These are phyloP conservation scores for Drosophila borborema DNA, from an alignment of 2,888 invertebrate species.

Conservation along the genomic window DNA sequence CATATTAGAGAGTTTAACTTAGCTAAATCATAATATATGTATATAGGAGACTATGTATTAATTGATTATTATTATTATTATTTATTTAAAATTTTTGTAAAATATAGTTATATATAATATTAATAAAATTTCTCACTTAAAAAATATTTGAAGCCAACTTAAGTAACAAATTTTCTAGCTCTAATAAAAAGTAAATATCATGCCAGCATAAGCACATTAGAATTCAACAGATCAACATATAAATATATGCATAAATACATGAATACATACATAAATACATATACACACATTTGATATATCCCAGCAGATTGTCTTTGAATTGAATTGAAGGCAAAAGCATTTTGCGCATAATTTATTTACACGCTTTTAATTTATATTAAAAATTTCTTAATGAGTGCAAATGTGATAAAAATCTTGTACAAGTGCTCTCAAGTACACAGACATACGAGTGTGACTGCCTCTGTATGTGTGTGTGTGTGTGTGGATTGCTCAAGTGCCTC, in stretches of 20 bases:
- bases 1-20: no score
- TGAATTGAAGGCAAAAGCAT: slow-evolving; percentile 53
- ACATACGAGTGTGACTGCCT: background rate
- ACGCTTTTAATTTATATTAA: slow-evolving; percentile 77
- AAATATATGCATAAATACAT: no score
- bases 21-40: no score
- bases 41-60: background rate
- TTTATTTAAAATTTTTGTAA: background rate
- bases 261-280: no score
- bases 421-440: slow-evolving; percentile 44
- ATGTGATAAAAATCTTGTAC: slow-evolving; percentile 70
- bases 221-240: background rate
- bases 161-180: background rate
- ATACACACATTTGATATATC: background rate
- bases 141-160: background rate
- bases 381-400: slow-evolving; percentile 73
- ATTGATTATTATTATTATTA: no score
- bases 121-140: background rate
- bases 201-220: background rate
- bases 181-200: background rate
- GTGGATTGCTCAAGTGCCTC: slow-evolving; percentile 56
- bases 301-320: slow-evolving; percentile 11
- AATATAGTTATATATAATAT: background rate
- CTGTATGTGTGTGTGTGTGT: slow-evolving; percentile 27
- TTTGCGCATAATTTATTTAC: slow-evolving; percentile 72